phyloP scores from a whole-genome alignment of 2,888 invertebrate species.

The Lutraria lutraria region DNA sequence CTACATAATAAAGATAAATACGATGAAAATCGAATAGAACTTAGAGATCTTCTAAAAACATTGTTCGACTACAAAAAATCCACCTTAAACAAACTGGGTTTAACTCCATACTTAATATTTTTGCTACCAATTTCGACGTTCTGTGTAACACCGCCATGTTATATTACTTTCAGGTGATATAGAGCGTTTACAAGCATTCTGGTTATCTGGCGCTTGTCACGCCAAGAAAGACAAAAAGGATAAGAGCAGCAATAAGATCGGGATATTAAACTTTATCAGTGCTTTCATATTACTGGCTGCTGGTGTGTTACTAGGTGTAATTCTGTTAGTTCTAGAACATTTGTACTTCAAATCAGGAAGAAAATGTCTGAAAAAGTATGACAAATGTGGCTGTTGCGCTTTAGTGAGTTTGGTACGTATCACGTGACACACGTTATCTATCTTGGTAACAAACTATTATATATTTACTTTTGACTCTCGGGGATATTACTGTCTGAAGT shows the following conservation, averaged over 20 bases:
- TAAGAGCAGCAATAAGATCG: slow-evolving; percentile 90
- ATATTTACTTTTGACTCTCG: too few relatives aligned
- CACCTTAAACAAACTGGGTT: too few relatives aligned
- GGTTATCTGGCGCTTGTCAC: slow-evolving; percentile 97
- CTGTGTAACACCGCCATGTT: too few relatives aligned
- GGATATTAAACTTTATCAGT: slow-evolving; percentile 95
- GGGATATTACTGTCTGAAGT: too few relatives aligned
- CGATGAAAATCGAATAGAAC: too few relatives aligned
- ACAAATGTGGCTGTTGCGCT: slow-evolving; percentile 96
- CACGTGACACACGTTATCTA: background rate
- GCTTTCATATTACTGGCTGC: slow-evolving; percentile 98
- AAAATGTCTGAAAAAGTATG: slow-evolving; percentile 87
- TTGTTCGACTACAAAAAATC: too few relatives aligned
- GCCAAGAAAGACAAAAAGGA: slow-evolving; percentile 93
- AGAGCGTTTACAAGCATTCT: slow-evolving; percentile 95
- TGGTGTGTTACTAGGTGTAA: slow-evolving; percentile 95
- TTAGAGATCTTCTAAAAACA: too few relatives aligned
- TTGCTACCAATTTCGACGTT: too few relatives aligned
- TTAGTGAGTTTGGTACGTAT: slow-evolving; percentile 95
- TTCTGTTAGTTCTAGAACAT: slow-evolving; percentile 95
- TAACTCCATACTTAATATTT: too few relatives aligned
- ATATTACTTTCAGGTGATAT: slow-evolving; percentile 91
- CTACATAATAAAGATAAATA: too few relatives aligned
- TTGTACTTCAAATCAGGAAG: slow-evolving; percentile 95
- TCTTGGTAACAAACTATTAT: background rate